These are phyloP conservation scores for Lophura swinhoii DNA, from an alignment of 2,797 vertebrate genomes.

Conservation along the genomic window DNA sequence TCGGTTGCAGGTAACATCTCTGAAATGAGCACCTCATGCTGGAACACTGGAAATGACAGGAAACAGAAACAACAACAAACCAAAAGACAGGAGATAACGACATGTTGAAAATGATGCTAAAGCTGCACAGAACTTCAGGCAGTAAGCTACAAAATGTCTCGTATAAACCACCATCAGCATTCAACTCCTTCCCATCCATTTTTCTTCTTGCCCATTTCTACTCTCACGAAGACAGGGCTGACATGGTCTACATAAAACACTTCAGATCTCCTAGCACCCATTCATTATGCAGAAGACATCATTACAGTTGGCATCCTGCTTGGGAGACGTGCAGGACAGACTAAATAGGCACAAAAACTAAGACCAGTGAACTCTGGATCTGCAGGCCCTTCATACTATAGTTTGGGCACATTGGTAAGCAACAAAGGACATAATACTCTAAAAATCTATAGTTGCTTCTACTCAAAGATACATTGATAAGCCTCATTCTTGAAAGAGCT, in stretches of 20 bases:
- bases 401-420: not conserved
- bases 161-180: fast-evolving
- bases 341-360: not conserved
- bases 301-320: not conserved
- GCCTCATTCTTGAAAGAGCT: not conserved
- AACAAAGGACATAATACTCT: not conserved
- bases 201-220: not conserved
- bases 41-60: not conserved
- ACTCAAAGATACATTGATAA: not conserved
- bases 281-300: not conserved
- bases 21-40: not conserved
- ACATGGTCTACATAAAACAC: not conserved
- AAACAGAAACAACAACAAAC: too few relatives aligned
- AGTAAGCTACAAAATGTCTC: not conserved
- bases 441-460: not conserved
- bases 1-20: not conserved
- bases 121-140: not conserved
- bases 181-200: not conserved
- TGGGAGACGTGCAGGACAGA: not conserved
- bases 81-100: not conserved
- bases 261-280: not conserved
- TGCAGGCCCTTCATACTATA: not conserved
- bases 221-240: not conserved
- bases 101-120: not conserved
- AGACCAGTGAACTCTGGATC: not conserved